Evolutionary conservation across 2,797 vertebrate species (phyloP).

Genomic region (Chelmon rostratus): DNA sequence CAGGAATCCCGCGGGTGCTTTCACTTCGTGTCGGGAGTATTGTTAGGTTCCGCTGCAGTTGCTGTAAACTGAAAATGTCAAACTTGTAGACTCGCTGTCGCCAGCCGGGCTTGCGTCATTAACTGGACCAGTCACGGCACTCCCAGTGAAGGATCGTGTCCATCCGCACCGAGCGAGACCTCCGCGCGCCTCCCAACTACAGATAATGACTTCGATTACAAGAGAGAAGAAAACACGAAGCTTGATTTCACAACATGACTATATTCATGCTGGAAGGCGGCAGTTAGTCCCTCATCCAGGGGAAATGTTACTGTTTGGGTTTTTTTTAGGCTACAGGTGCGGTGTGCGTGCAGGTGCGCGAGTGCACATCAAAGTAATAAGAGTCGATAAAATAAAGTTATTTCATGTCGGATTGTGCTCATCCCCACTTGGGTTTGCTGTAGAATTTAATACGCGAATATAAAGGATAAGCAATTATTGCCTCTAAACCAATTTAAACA

Average conservation of each 20-base stretch:
- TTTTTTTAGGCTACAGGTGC: constrained; percentile 58
- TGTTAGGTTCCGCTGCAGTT: constrained; percentile 87
- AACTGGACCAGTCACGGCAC: constrained; percentile 86
- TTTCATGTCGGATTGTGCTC: neutral
- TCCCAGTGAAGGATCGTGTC: constrained; percentile 83
- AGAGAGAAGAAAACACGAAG: neutral
- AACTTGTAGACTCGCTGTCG: constrained; percentile 91
- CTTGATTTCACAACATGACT: neutral
- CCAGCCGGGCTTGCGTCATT: constrained; percentile 90
- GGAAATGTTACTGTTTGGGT: neutral
- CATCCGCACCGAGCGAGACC: constrained; percentile 82
- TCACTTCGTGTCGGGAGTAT: constrained; percentile 71
- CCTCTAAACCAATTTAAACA: neutral
- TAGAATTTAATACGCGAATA: neutral
- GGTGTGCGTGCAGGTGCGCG: neutral
- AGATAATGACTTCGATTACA: neutral
- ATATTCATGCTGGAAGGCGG: neutral
- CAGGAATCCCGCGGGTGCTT: constrained; percentile 47
- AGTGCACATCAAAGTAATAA: neutral
- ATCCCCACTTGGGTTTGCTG: neutral
- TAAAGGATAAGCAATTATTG: neutral
- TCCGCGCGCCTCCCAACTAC: constrained; percentile 35
- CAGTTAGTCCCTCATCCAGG: neutral
- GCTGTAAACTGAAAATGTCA: constrained; percentile 92
- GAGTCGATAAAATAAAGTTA: neutral